Percentiles rank a stretch among this genome's conserved stretches.
Conservation (phyloP, 2,888 invertebrate species). For the Drosophila mettleri region DNA sequence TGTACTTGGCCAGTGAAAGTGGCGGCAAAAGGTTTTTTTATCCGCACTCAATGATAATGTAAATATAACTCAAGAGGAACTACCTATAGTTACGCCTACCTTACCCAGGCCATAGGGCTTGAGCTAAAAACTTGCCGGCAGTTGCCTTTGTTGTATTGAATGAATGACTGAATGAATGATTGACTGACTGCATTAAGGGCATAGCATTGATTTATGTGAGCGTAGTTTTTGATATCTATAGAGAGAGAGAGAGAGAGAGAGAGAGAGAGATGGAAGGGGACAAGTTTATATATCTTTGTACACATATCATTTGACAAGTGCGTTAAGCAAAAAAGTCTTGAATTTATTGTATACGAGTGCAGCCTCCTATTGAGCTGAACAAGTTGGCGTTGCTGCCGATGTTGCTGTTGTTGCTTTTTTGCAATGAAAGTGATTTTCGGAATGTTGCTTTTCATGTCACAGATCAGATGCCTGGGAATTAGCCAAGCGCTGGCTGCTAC, state of each 20-base stretch:
- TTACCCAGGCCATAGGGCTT: constrained; percentile 28
- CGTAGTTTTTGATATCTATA: constrained; percentile 28
- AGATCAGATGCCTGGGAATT: constrained; percentile 16
- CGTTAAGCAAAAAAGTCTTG: constrained; percentile 40
- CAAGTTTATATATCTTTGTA: neutral
- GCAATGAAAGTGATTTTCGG: constrained; percentile 23
- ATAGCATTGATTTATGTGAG: constrained; percentile 73
- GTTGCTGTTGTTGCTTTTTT: neutral
- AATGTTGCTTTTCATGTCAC: constrained; percentile 3
- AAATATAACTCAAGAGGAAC: constrained; percentile 54
- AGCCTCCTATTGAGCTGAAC: constrained; percentile 6
- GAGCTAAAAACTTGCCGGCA: constrained; percentile 52
- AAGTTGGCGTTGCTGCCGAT: constrained; percentile 5
- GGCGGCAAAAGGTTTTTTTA: constrained; percentile 61
- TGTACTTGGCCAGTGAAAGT: constrained; percentile 73
- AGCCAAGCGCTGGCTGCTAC: neutral
- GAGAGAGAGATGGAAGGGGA: neutral
- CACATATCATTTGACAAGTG: constrained; percentile 55
- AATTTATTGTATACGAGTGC: neutral
- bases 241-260: neutral
- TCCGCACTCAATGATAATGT: constrained; percentile 53
- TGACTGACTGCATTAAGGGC: constrained; percentile 62
- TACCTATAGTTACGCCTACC: constrained; percentile 25
- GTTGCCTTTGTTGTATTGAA: constrained; percentile 52
- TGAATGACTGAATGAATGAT: constrained; percentile 30